Evolutionary conservation across 2,113 vertebrate species (phyloP).

Genomic region (Pagrus major): DNA sequence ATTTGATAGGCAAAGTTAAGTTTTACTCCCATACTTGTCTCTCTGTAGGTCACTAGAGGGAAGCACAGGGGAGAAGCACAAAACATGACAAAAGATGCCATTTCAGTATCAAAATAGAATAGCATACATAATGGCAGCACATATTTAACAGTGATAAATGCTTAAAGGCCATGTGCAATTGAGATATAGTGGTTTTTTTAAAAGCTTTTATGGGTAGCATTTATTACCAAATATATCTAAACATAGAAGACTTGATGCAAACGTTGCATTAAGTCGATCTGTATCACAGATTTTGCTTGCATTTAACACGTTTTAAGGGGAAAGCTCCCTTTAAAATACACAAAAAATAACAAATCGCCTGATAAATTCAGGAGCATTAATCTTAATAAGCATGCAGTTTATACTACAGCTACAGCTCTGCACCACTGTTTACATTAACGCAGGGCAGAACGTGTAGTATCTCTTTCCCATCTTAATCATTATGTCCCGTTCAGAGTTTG

Average conservation of each 20-base stretch:
- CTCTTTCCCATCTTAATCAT: constrained; percentile 73
- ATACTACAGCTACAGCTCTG: constrained; percentile 46
- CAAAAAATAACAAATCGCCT: constrained; percentile 38
- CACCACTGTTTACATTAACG: constrained; percentile 67
- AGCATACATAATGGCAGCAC: constrained; percentile 53
- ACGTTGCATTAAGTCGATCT: constrained; percentile 12
- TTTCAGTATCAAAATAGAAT: constrained; percentile 85
- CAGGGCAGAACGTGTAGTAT: constrained; percentile 69
- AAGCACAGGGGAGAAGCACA: constrained; percentile 94
- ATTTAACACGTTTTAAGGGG: constrained; percentile 21
- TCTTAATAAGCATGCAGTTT: constrained; percentile 69
- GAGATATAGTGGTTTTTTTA: constrained; percentile 1
- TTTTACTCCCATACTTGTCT: constrained; percentile 99
- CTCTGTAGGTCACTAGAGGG: constrained; percentile 99
- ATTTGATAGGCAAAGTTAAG: constrained; percentile 99
- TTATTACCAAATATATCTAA: background rate
- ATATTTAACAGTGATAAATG: constrained; percentile 35
- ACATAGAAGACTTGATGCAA: constrained; percentile 20
- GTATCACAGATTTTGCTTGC: background rate
- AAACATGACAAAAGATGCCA: constrained; percentile 87
- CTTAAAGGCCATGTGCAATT: constrained; percentile 28
- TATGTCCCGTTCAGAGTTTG: constrained; percentile 53
- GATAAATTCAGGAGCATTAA: constrained; percentile 51
- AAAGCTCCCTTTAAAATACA: constrained; percentile 41
- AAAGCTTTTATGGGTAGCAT: background rate